Percentiles rank a stretch among this genome's conserved stretches.
Conservation (phyloP, 2,888 invertebrate genomes). For the Thereva nobilitata region DNA sequence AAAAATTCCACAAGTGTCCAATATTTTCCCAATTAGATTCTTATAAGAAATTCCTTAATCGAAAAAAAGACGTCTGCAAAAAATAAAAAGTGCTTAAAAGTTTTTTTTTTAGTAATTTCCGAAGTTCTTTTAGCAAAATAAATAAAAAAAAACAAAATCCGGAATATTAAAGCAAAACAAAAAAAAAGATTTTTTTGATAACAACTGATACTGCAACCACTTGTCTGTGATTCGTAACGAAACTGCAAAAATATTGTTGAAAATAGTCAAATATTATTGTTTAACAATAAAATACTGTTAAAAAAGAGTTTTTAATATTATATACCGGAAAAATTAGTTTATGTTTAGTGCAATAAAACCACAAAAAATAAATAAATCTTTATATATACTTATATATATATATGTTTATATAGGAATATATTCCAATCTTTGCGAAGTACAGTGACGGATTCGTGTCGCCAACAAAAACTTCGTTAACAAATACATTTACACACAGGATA, state of each 20-base stretch:
- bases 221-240: conserved; percentile 27
- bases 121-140: no score
- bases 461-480: conserved; percentile 21
- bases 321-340: no score
- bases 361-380: not conserved
- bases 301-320: no score
- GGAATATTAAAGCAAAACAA: not conserved
- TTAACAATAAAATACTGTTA: not conserved
- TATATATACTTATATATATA: not conserved
- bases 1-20: conserved; percentile 6
- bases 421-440: conserved; percentile 24
- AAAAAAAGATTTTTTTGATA: conserved; percentile 8
- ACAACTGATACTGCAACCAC: conserved; percentile 19
- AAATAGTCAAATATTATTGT: not conserved
- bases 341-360: no score
- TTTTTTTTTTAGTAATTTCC: not conserved
- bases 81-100: no score
- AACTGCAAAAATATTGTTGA: conserved; percentile 13
- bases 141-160: no score
- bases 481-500: conserved; percentile 9
- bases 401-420: no score
- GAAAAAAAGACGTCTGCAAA: no score
- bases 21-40: conserved; percentile 6
- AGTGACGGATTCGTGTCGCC: conserved; percentile 32
- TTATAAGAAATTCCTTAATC: not conserved